A percentile compares a stretch with the other conserved stretches of the same genome.
These are phyloP conservation scores for Antheraea assamensis DNA, from an alignment of 2,888 invertebrate species.

Conservation along the genomic window DNA sequence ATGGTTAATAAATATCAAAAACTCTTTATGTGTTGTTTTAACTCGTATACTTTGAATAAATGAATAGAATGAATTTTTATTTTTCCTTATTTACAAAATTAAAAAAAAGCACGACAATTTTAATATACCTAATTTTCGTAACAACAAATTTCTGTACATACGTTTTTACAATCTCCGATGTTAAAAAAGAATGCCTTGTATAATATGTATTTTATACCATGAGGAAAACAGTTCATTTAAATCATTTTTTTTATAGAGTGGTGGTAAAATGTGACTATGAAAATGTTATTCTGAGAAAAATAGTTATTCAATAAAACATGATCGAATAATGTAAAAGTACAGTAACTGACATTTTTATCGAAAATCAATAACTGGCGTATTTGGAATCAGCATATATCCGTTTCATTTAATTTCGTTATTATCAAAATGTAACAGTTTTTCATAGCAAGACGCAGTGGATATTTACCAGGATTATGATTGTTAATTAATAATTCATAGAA, in stretches of 20 bases:
- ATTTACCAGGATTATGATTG: too few species aligned
- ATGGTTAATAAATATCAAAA: conserved; percentile 30
- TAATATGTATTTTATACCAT: not conserved
- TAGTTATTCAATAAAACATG: too few species aligned
- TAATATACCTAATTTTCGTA: not conserved
- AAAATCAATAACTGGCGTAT: too few species aligned
- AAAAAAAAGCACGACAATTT: not conserved
- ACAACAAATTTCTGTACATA: not conserved
- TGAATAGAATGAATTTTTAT: not conserved
- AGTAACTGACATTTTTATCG: too few species aligned
- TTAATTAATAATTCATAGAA: too few species aligned
- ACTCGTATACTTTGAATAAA: not conserved
- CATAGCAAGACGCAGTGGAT: too few species aligned
- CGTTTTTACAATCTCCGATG: too few species aligned
- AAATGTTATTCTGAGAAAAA: not conserved
- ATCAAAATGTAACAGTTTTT: too few species aligned
- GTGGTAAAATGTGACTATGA: not conserved
- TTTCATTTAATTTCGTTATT: too few species aligned
- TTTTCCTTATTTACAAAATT: not conserved
- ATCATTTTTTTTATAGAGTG: not conserved
- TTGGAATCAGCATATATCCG: too few species aligned
- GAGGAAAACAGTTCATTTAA: not conserved
- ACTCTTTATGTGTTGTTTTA: not conserved
- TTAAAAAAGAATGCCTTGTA: not conserved
- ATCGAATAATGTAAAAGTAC: too few species aligned